These are phyloP conservation scores for Platichthys flesus DNA, from an alignment of 2,113 vertebrate genomes.

Conservation along the genomic window DNA sequence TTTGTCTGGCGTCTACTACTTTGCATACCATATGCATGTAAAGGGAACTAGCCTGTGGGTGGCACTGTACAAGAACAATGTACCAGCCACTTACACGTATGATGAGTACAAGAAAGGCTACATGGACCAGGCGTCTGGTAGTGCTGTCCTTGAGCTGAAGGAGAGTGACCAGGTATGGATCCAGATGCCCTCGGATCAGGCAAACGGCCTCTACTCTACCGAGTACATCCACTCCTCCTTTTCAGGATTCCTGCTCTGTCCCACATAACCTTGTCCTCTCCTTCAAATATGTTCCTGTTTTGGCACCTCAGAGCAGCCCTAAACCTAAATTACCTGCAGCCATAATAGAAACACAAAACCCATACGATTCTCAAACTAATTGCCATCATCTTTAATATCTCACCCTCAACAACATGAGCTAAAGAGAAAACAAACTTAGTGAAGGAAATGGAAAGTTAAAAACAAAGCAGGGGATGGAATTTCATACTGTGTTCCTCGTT, in stretches of 20 bases:
- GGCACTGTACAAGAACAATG: slow-evolving; percentile 99
- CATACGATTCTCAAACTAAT: slow-evolving; percentile 39
- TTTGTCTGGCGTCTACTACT: slow-evolving; percentile 95
- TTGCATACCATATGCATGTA: slow-evolving; percentile 97
- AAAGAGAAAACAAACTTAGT: slow-evolving; percentile 74
- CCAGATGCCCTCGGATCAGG: slow-evolving; percentile 99
- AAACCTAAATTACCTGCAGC: slow-evolving; percentile 72
- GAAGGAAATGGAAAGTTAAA: slow-evolving; percentile 71
- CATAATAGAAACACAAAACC: slow-evolving; percentile 63
- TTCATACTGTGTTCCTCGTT: slow-evolving; percentile 76
- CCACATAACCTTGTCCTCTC: slow-evolving; percentile 88
- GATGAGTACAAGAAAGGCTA: slow-evolving; percentile 99
- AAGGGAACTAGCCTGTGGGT: slow-evolving; percentile 99
- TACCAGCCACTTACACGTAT: slow-evolving; percentile 97
- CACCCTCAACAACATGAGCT: slow-evolving; percentile 45
- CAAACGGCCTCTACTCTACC: slow-evolving; percentile 96
- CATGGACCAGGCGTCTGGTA: slow-evolving; percentile 99
- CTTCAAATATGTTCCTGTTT: slow-evolving; percentile 56
- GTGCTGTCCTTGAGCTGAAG: slow-evolving; percentile 96
- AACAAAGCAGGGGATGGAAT: slow-evolving; percentile 75
- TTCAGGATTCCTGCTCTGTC: slow-evolving; percentile 97
- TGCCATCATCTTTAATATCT: slow-evolving; percentile 45
- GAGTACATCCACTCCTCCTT: slow-evolving; percentile 99
- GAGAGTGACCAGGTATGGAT: slow-evolving; percentile 97
- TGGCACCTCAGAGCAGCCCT: slow-evolving; percentile 61